Percentiles rank a stretch among this genome's conserved stretches.
These are phyloP conservation scores for Rhyzopertha dominica DNA, from an alignment of 1,140 invertebrate genomes.

Conservation along the genomic window DNA sequence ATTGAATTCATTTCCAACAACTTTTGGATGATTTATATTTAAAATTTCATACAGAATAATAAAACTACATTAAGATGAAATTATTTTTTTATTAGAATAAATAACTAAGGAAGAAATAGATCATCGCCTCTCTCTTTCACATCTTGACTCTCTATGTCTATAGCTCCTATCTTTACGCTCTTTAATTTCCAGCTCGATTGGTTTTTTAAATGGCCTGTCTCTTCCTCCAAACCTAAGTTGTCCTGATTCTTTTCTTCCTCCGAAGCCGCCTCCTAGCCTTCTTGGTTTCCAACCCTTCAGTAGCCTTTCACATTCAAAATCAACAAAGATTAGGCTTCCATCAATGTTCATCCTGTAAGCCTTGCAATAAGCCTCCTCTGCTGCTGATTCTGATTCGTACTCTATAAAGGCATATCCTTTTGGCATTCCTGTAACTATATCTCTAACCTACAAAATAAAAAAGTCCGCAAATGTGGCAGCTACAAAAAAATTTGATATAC, in stretches of 20 bases:
- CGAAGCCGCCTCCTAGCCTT: slow-evolving; percentile 80
- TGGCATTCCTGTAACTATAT: slow-evolving; percentile 77
- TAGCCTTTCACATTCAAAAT: slow-evolving; percentile 59
- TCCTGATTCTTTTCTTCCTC: slow-evolving; percentile 81
- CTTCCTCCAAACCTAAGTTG: slow-evolving; percentile 82
- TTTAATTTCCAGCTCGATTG: slow-evolving; percentile 46
- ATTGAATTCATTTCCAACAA: no score
- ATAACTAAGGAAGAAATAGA: no score
- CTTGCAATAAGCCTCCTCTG: slow-evolving; percentile 56
- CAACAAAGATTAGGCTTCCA: slow-evolving; percentile 62
- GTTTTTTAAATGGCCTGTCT: slow-evolving; percentile 68
- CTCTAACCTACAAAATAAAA: no score
- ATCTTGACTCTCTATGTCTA: no score
- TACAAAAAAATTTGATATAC: no score
- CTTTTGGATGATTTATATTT: no score
- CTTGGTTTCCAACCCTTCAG: slow-evolving; percentile 79
- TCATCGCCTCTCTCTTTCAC: no score
- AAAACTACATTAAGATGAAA: no score
- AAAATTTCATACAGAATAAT: no score
- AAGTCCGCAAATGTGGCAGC: no score
- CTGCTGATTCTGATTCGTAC: slow-evolving; percentile 59
- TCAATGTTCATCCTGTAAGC: slow-evolving; percentile 54
- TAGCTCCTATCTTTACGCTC: slow-evolving; percentile 23
- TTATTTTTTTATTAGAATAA: no score
- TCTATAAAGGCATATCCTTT: slow-evolving; percentile 84